Percentiles rank a stretch among this genome's conserved stretches.
Evolutionary conservation across 2,797 vertebrate species (phyloP).

Genomic region (Phoeniculus purpureus): DNA sequence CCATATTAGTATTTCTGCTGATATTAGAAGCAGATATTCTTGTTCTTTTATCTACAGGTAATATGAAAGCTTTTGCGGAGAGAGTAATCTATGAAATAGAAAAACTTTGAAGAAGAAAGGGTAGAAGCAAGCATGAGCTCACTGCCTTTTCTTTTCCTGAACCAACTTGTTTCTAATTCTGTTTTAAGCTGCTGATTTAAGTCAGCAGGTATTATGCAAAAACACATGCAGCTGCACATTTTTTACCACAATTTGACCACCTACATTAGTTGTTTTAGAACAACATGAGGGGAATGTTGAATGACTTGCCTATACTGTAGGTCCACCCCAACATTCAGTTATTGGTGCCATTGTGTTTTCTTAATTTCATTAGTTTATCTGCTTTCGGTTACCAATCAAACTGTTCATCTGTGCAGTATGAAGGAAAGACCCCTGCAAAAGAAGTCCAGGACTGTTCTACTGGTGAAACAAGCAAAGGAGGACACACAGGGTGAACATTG

Average conservation of each 20-base stretch:
- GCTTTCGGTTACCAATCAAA: neutral
- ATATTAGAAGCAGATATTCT: constrained; percentile 27
- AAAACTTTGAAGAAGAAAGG: constrained; percentile 14
- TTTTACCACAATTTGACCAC: neutral
- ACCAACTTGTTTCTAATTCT: constrained; percentile 28
- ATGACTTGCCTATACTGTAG: neutral
- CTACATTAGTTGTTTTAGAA: neutral
- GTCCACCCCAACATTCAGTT: neutral
- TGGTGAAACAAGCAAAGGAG: neutral
- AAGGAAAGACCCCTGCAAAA: neutral
- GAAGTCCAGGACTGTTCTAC: neutral
- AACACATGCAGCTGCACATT: neutral
- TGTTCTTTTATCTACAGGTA: constrained; percentile 4
- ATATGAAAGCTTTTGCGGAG: constrained; percentile 23
- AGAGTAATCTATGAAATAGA: constrained; percentile 25
- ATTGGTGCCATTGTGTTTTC: neutral
- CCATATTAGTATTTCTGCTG: neutral
- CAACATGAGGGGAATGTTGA: neutral
- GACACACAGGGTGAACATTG: neutral
- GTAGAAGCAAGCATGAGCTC: neutral
- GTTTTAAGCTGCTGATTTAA: constrained; percentile 24
- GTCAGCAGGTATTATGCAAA: neutral
- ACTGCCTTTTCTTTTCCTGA: neutral
- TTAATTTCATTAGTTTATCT: neutral
- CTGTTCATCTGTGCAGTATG: neutral